Conservation (phyloP, 2,888 invertebrate genomes). For the Parnassius smintheus region DNA sequence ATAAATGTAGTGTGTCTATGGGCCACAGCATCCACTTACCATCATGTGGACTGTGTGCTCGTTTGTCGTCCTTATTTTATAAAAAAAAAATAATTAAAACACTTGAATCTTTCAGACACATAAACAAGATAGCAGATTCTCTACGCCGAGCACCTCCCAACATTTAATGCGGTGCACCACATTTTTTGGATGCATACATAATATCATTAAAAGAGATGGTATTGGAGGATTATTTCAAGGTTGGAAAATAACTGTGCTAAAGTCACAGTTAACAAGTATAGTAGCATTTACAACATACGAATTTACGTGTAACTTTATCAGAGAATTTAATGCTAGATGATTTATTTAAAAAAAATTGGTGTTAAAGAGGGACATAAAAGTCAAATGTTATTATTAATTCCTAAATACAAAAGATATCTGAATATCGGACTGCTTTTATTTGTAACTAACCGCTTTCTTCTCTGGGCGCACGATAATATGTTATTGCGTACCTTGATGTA, state of each 20-base stretch:
- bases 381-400: too few relatives aligned
- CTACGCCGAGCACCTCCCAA: slow-evolving; percentile 44
- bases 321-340: slow-evolving; percentile 36
- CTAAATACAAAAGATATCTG: too few relatives aligned
- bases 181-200: slow-evolving; percentile 45
- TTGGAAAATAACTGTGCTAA: slow-evolving; percentile 57
- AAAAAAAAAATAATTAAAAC: too few relatives aligned
- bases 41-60: too few relatives aligned
- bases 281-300: slow-evolving; percentile 64
- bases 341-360: slow-evolving; percentile 1
- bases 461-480: too few relatives aligned
- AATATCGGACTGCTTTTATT: too few relatives aligned
- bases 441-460: too few relatives aligned
- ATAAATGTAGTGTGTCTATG: too few relatives aligned
- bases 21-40: too few relatives aligned
- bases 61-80: too few relatives aligned
- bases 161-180: slow-evolving; percentile 48
- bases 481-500: too few relatives aligned
- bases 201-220: slow-evolving; percentile 49
- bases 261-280: slow-evolving; percentile 60
- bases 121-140: slow-evolving; percentile 39
- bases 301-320: slow-evolving; percentile 49
- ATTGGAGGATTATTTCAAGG: slow-evolving; percentile 56
- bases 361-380: too few relatives aligned
- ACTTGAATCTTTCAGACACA: slow-evolving; percentile 54